Percentiles rank a stretch among this genome's conserved stretches.
Conservation (phyloP, 2,888 invertebrate species). For the Saturnia pavonia region DNA sequence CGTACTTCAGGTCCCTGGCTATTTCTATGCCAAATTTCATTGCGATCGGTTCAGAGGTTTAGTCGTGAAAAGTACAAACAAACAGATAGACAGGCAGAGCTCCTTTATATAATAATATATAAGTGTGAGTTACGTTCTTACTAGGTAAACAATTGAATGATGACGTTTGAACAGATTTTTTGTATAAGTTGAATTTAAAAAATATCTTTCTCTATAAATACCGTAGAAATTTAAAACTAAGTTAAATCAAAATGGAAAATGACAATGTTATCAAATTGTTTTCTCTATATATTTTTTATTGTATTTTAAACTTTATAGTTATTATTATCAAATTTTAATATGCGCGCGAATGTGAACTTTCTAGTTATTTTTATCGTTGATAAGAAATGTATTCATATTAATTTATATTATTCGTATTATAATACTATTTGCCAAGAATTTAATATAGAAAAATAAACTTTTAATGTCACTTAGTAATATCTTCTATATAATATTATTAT, state of each 20-base stretch:
- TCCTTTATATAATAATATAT: not conserved
- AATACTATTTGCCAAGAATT: constrained; percentile 45
- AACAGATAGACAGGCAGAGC: too few species aligned
- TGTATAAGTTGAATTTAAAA: not conserved
- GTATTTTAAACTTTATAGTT: constrained; percentile 25
- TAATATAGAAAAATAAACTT: constrained; percentile 65
- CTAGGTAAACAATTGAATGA: not conserved
- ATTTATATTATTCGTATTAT: constrained; percentile 67
- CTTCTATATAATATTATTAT: constrained; percentile 45
- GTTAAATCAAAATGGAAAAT: not conserved
- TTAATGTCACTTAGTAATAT: constrained; percentile 63
- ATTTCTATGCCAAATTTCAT: too few species aligned
- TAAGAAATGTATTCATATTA: constrained; percentile 79
- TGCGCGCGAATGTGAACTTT: constrained; percentile 60
- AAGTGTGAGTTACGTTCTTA: too few species aligned
- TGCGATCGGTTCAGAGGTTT: too few species aligned
- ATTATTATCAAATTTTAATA: constrained; percentile 36
- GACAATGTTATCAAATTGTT: not conserved
- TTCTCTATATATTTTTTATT: constrained; percentile 9
- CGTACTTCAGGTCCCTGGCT: too few species aligned
- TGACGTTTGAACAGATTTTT: not conserved
- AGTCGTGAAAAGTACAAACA: too few species aligned
- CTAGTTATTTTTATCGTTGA: constrained; percentile 67
- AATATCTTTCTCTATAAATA: not conserved
- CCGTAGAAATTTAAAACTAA: not conserved